phyloP scores from a whole-genome alignment of 2,888 invertebrate species.

The Clusia tigrina region DNA sequence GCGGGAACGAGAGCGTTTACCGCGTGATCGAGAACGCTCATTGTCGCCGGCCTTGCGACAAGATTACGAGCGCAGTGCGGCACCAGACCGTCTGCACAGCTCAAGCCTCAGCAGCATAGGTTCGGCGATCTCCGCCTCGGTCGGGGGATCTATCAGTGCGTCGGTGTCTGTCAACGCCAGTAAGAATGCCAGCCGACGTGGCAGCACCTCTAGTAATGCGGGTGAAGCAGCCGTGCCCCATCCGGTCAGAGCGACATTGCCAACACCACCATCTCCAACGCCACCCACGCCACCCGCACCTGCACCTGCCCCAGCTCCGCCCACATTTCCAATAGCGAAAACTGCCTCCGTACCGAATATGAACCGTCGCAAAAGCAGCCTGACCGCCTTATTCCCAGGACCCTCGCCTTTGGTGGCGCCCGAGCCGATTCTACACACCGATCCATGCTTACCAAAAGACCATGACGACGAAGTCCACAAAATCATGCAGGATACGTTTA shows the following conservation, averaged over 20 bases:
- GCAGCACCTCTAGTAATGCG: conserved; percentile 49
- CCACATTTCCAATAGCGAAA: conserved; percentile 58
- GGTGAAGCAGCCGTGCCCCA: conserved; percentile 21
- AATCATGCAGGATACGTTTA: conserved; percentile 39
- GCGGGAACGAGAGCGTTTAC: conserved; percentile 40
- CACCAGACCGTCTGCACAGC: conserved; percentile 54
- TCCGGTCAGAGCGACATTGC: neutral
- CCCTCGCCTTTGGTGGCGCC: conserved; percentile 52
- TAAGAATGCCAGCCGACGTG: conserved; percentile 44
- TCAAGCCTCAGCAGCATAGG: conserved; percentile 53
- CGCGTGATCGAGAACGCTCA: conserved; percentile 47
- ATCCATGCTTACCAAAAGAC: conserved; percentile 43
- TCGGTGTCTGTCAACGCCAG: conserved; percentile 41
- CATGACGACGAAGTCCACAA: conserved; percentile 36
- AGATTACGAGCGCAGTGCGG: conserved; percentile 48
- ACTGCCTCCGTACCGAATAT: conserved; percentile 54
- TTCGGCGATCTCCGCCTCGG: conserved; percentile 38
- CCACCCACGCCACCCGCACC: no score
- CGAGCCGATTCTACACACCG: conserved; percentile 49
- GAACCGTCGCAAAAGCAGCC: conserved; percentile 50
- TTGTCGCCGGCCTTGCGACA: conserved; percentile 39
- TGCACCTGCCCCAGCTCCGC: conserved; percentile 33
- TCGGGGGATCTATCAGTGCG: conserved; percentile 20
- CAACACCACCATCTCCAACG: neutral
- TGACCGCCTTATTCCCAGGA: conserved; percentile 51